Evolutionary conservation across 2,888 invertebrate species (phyloP).

Genomic region (Cepaea hortensis): DNA sequence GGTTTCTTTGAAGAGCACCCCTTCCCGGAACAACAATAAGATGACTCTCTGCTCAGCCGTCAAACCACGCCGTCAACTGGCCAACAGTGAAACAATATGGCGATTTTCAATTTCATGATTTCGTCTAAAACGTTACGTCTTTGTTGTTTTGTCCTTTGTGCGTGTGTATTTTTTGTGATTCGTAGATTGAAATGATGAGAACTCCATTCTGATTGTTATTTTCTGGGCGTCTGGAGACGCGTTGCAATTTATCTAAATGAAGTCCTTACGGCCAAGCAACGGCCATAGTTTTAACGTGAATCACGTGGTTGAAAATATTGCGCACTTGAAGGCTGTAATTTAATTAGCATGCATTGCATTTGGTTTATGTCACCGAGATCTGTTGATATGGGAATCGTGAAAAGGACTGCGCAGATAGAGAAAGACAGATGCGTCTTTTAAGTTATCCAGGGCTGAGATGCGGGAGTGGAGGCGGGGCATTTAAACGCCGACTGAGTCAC

Average conservation of each 20-base stretch:
- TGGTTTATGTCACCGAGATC: neutral
- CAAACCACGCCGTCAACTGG: slow-evolving; percentile 20
- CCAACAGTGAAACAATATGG: slow-evolving; percentile 28
- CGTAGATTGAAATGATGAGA: slow-evolving; percentile 9
- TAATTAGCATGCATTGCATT: neutral
- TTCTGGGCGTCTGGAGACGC: neutral
- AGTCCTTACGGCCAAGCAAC: neutral
- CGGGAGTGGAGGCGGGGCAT: no score
- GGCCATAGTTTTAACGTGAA: neutral
- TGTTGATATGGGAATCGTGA: neutral
- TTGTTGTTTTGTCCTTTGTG: neutral
- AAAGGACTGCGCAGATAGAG: no score
- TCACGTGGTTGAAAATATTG: neutral
- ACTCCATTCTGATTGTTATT: neutral
- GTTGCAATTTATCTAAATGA: neutral
- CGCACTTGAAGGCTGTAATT: neutral
- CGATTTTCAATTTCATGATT: neutral
- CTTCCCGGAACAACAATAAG: neutral
- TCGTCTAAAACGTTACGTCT: neutral
- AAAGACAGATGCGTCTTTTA: neutral
- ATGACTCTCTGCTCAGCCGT: neutral
- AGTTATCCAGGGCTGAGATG: neutral
- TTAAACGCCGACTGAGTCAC: no score
- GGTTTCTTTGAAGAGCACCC: slow-evolving; percentile 31
- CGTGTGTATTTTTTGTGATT: neutral